These are phyloP conservation scores for Halocynthia aurantium DNA, from an alignment of 23 tunicate genomes.

Conservation along the genomic window DNA sequence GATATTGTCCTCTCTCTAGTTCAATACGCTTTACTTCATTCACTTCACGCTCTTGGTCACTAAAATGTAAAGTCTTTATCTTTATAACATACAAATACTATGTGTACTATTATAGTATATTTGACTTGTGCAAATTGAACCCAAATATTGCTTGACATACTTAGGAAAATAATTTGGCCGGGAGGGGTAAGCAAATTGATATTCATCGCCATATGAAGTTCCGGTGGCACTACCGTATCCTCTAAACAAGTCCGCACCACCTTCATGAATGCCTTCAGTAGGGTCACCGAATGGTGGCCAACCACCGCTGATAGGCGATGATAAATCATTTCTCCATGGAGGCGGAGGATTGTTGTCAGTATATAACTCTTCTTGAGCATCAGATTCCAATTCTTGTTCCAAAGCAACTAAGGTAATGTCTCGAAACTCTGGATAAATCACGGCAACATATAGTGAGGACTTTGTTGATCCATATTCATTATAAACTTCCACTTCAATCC, in stretches of 20 bases:
- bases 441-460: conserved; percentile 3
- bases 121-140: too few species aligned
- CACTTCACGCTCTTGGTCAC: too few species aligned
- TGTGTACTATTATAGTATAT: too few species aligned
- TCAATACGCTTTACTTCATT: background rate
- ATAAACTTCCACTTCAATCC: background rate
- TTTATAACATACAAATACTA: too few species aligned
- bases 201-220: background rate
- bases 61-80: too few species aligned
- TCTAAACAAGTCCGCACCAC: background rate
- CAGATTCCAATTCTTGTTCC: conserved; percentile 10
- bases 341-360: background rate
- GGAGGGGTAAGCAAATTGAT: conserved; percentile 2
- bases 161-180: background rate
- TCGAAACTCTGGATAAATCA: conserved; percentile 5
- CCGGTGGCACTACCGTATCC: background rate
- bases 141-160: too few species aligned
- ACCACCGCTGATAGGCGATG: too few species aligned
- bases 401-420: background rate
- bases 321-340: background rate
- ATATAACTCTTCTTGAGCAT: background rate
- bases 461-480: conserved; percentile 10
- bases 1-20: background rate
- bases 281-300: background rate
- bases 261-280: background rate